phyloP scores from a whole-genome alignment of 2,888 invertebrate genomes.

The Ophion slaviceki region DNA sequence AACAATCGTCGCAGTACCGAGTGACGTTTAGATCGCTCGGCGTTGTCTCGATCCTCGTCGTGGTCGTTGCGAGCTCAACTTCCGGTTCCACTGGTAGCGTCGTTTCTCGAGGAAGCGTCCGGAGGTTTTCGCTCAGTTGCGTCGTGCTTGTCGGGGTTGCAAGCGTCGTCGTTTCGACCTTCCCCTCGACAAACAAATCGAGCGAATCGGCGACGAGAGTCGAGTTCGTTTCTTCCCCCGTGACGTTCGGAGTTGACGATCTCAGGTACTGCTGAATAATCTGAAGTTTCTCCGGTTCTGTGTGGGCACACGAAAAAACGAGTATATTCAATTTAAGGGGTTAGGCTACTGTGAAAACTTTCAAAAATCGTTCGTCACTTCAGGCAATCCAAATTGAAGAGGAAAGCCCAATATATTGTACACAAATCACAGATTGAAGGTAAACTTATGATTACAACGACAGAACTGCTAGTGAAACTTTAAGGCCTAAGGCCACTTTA shows the following conservation, averaged over 20 bases:
- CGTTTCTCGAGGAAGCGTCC: slow-evolving; percentile 31
- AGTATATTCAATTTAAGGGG: too few relatives aligned
- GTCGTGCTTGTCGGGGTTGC: slow-evolving; percentile 42
- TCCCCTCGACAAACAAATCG: slow-evolving; percentile 31
- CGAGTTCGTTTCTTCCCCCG: slow-evolving; percentile 54
- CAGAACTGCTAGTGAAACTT: too few relatives aligned
- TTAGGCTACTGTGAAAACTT: too few relatives aligned
- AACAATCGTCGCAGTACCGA: slow-evolving; percentile 80
- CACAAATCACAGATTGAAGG: too few relatives aligned
- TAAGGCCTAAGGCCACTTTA: too few relatives aligned
- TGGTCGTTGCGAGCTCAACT: slow-evolving; percentile 35
- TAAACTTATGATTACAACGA: too few relatives aligned
- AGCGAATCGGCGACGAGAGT: slow-evolving; percentile 36
- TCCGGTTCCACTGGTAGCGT: slow-evolving; percentile 54
- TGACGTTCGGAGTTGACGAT: slow-evolving; percentile 73
- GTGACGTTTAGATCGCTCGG: slow-evolving; percentile 50
- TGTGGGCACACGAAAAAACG: slow-evolving; percentile 35
- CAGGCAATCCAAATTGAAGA: too few relatives aligned
- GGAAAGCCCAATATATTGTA: too few relatives aligned
- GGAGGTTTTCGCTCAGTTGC: slow-evolving; percentile 41
- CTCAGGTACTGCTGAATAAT: slow-evolving; percentile 81
- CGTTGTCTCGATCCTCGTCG: slow-evolving; percentile 47
- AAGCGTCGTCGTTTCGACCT: slow-evolving; percentile 48
- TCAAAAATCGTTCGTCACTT: too few relatives aligned
- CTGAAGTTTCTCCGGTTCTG: slow-evolving; percentile 81